Evolutionary conservation across 2,797 vertebrate genomes (phyloP), one percentile per base, ranked within the genome.

Genomic region (Rhinella marina): DNA sequence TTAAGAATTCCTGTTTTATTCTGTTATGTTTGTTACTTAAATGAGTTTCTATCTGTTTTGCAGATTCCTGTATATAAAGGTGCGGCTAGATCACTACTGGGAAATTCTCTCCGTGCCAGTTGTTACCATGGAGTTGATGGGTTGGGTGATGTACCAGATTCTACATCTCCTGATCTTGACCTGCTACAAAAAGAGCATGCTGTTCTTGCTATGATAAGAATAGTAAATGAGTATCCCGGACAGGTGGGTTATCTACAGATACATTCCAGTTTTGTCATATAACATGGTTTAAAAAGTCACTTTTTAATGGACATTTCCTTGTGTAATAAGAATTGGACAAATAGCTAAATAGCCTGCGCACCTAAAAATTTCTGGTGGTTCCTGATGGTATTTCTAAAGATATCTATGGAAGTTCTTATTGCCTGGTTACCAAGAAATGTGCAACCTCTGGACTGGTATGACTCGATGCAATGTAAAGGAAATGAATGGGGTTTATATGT

Each of bases 41-140:
- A 7, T 68, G 17, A 41, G 14, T 32, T 29, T 64, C 21, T 9
- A 52, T 85, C 16, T 73, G 17, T 59, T 6, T 82, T 88, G 81
- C 86, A 96, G 96, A 94, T 96, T 90, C 95, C 96, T 32, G 95
- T 96, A 59, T 96, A 95, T 91, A 90, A 90, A 88, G 95, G 95
- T 1, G 93, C 94, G 2, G 88, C 88, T 16, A 94, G 86, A 78
- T 86, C 95, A 0, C 88, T 96, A 76, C 91, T 96, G 0, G 95
- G 93, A 13, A 90, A 93, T 2, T 9, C 7, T 19, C 50, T 94
- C 0, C 0, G 32, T 52, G 92, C 91, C 0, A 90, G 90, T 80
- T 0, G 88, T 4, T 96, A 95, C 90, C 95, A 96, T 23, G 95
- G 96, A 1, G 10, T 88, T 85, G 95, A 96, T 70, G 95, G 95